Percentiles rank a stretch among this genome's conserved stretches.
These are phyloP conservation scores for Protobothrops flavoviridis DNA, from an alignment of 2,113 vertebrate species.

Conservation along the genomic window DNA sequence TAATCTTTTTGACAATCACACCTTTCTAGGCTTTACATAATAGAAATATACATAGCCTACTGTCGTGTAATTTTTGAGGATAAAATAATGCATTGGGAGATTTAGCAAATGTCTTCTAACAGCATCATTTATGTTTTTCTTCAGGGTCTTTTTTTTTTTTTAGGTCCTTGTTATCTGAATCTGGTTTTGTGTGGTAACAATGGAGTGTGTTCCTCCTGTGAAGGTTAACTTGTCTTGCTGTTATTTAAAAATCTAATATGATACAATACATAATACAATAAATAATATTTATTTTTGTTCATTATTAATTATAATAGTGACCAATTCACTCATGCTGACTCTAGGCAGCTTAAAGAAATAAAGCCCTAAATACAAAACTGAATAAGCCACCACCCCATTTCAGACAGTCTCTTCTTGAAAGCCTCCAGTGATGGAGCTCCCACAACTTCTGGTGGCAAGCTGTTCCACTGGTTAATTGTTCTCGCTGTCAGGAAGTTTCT, in stretches of 20 bases:
- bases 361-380: not conserved
- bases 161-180: not conserved
- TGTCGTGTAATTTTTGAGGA: not conserved
- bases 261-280: not conserved
- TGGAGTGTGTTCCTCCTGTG: not conserved
- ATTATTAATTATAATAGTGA: not conserved
- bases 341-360: not conserved
- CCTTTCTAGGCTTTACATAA: not conserved
- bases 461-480: too few species aligned
- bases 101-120: not conserved
- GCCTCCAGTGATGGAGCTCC: too few species aligned
- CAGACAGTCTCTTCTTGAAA: too few species aligned
- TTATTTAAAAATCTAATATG: not conserved
- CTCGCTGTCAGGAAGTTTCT: too few species aligned
- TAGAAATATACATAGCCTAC: not conserved
- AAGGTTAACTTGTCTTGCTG: not conserved
- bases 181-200: not conserved
- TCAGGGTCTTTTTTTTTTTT: not conserved
- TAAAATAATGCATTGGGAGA: not conserved
- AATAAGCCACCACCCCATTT: not conserved
- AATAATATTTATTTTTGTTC: not conserved
- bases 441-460: too few species aligned
- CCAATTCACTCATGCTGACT: not conserved
- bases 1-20: not conserved
- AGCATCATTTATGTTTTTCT: not conserved